Base-by-base conservation (phyloP, 2,113 vertebrate genomes). In the Mionectes macconnelli region DNA sequence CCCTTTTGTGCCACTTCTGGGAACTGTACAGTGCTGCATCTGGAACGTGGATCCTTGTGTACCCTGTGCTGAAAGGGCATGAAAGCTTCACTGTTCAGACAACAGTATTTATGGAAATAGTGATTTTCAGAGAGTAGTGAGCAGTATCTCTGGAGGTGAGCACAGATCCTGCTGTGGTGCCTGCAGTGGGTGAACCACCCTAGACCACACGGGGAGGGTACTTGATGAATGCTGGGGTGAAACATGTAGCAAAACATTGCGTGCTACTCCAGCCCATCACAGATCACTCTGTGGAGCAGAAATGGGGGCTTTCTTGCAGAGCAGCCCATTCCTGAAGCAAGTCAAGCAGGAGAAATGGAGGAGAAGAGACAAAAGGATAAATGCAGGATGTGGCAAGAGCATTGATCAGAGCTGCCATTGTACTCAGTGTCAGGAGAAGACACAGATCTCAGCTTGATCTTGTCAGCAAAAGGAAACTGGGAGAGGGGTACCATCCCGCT, bases 331-430 rank as follows among this genome's bases (percentile, higher is more conserved):
- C 40, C 63, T 85, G 69, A 93, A 94, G 37, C 45, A 72, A 55
- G 49, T 31, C 68, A 88, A 27, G 39, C 27, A 77, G 78, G n/a
- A 42, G 52, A 93, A 66, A 10, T 39, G 55, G 30, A 70, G 8
- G 31, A 84, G 73, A 25, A 42, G 22, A 96, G 66, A 55, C 87
- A 53, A 37, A 94, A 88, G 72, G 72, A 95, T 64, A 80, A 72
- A 40, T 75, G 52, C 21, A 64, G 27, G 22, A 67, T 25, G 42
- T 66, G 76, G 88, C 81, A 94, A 86, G 42, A 96, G 25, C 62
- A 56, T 88, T 94, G 72, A 75, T 89, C 79, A 92, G 87, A 90
- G 44, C 21, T 81, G 55, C 45, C 60, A 45, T 2, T 2, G 28
- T 53, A 12, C 10, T 42, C 44, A 78, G 42, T 1, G 1, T 28